Evolutionary conservation across 2,888 invertebrate genomes (phyloP).

Genomic region (Drymonia ruficornis): DNA sequence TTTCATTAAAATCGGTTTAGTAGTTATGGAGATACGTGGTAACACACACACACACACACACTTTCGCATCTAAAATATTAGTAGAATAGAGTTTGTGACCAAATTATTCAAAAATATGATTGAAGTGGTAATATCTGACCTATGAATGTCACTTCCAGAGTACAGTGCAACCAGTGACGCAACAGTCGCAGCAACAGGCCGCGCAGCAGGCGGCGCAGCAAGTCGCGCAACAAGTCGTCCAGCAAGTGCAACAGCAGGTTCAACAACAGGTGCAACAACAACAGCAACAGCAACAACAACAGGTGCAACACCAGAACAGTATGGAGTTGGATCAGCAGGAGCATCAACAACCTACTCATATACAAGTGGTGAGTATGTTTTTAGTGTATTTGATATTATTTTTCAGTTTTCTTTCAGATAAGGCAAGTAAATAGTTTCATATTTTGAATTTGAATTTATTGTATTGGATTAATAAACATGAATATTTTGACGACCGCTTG

Average conservation of each 20-base stretch:
- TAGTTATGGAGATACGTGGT: too few species aligned
- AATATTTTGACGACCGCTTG: too few species aligned
- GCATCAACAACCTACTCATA: conserved; percentile 78
- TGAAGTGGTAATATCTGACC: too few species aligned
- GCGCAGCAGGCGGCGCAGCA: conserved; percentile 44
- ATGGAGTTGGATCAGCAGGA: conserved; percentile 74
- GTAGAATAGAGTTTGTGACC: too few species aligned
- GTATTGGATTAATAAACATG: too few species aligned
- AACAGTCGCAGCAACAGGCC: conserved; percentile 69
- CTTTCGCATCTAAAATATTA: too few species aligned
- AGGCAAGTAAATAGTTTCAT: too few species aligned
- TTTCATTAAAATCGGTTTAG: too few species aligned
- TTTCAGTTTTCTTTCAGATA: too few species aligned
- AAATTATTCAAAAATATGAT: too few species aligned
- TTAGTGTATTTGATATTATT: conserved; percentile 1
- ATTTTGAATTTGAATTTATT: too few species aligned
- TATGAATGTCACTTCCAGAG: conserved; percentile 11
- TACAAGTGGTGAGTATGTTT: conserved; percentile 71
- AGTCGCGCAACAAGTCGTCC: conserved; percentile 50
- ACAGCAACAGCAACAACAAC: conserved; percentile 51
- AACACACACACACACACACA: too few species aligned
- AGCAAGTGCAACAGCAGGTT: conserved; percentile 67
- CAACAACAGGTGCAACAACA: conserved; percentile 55
- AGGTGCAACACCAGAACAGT: conserved; percentile 71
- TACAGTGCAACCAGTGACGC: conserved; percentile 56